phyloP scores from a whole-genome alignment of 2,797 vertebrate species.

The Danio kyathit region DNA sequence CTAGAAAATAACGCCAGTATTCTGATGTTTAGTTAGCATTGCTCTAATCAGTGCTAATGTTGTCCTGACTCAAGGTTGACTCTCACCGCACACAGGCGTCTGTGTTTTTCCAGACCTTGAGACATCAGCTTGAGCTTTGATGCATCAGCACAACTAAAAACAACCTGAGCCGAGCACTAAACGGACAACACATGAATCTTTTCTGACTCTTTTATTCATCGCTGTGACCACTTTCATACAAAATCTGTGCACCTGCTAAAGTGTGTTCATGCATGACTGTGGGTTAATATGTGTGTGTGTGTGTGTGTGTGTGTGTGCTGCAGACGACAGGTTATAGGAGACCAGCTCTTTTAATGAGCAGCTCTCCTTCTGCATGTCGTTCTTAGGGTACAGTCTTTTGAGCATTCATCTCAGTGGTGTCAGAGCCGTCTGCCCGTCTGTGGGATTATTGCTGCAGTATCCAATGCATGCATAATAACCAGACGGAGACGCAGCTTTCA shows the following conservation, averaged over 20 bases:
- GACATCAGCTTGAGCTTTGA: background rate
- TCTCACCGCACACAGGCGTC: background rate
- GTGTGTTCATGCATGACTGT: background rate
- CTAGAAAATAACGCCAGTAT: background rate
- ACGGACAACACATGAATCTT: background rate
- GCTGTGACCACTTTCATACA: background rate
- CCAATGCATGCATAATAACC: constrained; percentile 33
- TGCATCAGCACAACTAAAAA: background rate
- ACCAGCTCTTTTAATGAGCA: constrained; percentile 36
- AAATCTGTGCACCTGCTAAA: background rate
- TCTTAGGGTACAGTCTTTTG: constrained; percentile 29
- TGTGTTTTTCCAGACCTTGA: constrained; percentile 22
- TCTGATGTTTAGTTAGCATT: background rate
- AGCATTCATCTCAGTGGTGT: constrained; percentile 54
- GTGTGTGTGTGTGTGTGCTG: background rate
- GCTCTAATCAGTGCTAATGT: background rate
- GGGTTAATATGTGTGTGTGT: background rate
- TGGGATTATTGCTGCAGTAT: constrained; percentile 50
- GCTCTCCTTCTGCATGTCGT: background rate
- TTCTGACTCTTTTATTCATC: background rate
- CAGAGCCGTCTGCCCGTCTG: constrained; percentile 50
- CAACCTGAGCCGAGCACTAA: background rate
- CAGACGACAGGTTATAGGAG: background rate
- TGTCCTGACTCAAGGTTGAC: background rate
- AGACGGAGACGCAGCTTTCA: background rate